A percentile compares a stretch with the other conserved stretches of the same genome.
phyloP scores from a whole-genome alignment of 2,113 vertebrate genomes.

The Suricata suricatta region DNA sequence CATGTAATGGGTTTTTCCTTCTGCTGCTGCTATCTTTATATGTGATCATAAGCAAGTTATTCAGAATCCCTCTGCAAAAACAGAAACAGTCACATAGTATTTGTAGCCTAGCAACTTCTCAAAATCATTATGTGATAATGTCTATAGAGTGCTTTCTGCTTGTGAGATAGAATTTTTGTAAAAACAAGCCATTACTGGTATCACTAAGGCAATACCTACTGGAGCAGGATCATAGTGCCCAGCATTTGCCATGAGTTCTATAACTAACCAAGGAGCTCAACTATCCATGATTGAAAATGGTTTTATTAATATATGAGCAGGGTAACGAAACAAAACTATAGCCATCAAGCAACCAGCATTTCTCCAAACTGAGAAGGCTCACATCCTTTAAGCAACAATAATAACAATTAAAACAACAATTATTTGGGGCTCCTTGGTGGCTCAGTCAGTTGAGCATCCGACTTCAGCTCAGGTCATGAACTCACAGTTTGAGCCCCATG shows the following conservation, averaged over 20 bases:
- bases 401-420: neutral
- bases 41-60: conserved; percentile 13
- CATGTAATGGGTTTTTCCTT: neutral
- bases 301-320: neutral
- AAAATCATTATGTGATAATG: neutral
- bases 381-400: neutral
- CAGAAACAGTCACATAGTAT: neutral
- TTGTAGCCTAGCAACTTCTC: conserved; percentile 50
- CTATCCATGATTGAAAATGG: neutral
- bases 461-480: too few species aligned
- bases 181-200: conserved; percentile 33
- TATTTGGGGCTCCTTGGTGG: too few species aligned
- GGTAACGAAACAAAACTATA: neutral
- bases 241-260: neutral
- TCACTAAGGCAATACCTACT: neutral
- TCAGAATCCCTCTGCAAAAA: conserved; percentile 25
- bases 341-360: neutral
- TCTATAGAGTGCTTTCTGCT: conserved; percentile 40
- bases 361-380: neutral
- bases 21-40: neutral
- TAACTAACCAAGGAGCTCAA: conserved; percentile 39
- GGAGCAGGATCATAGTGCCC: neutral
- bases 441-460: too few species aligned
- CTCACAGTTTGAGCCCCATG: too few species aligned
- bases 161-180: neutral